Base-by-base conservation (phyloP, 2,888 invertebrate genomes). In the Augochlorella aurata region DNA sequence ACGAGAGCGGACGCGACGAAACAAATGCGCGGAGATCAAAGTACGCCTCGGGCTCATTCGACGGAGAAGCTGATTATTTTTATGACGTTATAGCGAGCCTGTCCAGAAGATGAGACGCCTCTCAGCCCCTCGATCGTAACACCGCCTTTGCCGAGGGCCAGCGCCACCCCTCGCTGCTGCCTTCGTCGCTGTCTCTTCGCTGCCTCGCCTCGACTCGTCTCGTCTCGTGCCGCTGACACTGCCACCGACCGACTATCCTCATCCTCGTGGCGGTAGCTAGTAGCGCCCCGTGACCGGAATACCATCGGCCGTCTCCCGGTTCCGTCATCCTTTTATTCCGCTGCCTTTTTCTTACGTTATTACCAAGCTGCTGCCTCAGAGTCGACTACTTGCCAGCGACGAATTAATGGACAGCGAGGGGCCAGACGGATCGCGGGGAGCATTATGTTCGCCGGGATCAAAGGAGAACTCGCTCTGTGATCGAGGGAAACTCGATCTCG, bases 61-160 rank as follows among this genome's bases (percentile, higher is more conserved):
- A 90, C 89, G 90, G 87, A 91, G 90, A 86, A 91, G 91, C 91
- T 93, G 93, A 93, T 93, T 93, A 93, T 93, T 93, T 93, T 93
- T 93, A 93, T 93, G 93, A 92, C 90, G 91, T 93, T 93, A 93
- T 90, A 91, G 82, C 85, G 85, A 84, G 80, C 87, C 86, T 89
- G 89, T 88, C 86, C 88, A 87, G 89, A 89, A 89, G 90, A 90
- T 91, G 91, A 90, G 91, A 91, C 88, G 84, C 89, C 90, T 61
- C 63, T 86, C 88, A 83, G 82, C 82, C 87, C 85, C 76, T 82
- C 81, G 72, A 74, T 74, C 69, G 81, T 79, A 76, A 49, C 82
- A 75, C 76, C 80, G 84, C 87, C 86, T 90, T 87, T 87, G 82
- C 84, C 82, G 72, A 72, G 85, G 78, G 81, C 81, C 76, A 81